Percentiles rank a stretch among this genome's conserved stretches.
phyloP scores from a whole-genome alignment of 1,140 invertebrate species.

The Papilio polyxenes region DNA sequence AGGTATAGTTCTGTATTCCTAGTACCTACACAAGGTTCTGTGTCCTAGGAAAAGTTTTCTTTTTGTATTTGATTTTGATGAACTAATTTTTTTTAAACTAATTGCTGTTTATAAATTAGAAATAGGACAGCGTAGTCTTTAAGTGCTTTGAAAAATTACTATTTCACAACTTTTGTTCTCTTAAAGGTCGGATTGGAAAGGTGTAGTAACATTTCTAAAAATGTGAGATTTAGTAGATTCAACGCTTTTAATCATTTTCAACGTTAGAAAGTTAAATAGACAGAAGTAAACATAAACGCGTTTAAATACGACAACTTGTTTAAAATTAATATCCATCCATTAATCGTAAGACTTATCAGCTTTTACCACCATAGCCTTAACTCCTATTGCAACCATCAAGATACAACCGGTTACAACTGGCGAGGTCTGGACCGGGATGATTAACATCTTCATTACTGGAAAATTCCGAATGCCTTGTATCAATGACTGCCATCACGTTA shows the following conservation, averaged over 20 bases:
- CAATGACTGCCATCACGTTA: constrained; percentile 1
- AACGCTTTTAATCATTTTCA: neutral
- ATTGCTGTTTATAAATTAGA: neutral
- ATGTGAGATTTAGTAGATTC: neutral
- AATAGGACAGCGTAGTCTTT: too few species aligned
- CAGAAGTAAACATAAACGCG: neutral
- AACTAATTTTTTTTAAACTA: neutral
- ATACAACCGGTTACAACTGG: neutral
- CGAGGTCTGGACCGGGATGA: neutral
- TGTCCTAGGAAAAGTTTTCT: neutral
- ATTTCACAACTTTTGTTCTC: neutral
- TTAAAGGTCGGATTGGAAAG: neutral
- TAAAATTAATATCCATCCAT: neutral
- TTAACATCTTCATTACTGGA: constrained; percentile 9
- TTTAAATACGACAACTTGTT: neutral
- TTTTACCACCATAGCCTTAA: neutral
- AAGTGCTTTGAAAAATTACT: neutral
- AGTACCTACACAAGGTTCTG: neutral
- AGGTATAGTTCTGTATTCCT: neutral
- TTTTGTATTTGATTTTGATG: neutral
- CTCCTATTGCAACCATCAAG: neutral
- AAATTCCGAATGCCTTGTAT: neutral
- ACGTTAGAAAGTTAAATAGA: neutral
- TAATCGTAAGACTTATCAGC: constrained; percentile 5
- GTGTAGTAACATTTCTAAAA: neutral